A percentile compares a stretch with the other conserved stretches of the same genome.
These are phyloP conservation scores for Tribolium castaneum DNA, from an alignment of 1,140 invertebrate species.

Conservation along the genomic window DNA sequence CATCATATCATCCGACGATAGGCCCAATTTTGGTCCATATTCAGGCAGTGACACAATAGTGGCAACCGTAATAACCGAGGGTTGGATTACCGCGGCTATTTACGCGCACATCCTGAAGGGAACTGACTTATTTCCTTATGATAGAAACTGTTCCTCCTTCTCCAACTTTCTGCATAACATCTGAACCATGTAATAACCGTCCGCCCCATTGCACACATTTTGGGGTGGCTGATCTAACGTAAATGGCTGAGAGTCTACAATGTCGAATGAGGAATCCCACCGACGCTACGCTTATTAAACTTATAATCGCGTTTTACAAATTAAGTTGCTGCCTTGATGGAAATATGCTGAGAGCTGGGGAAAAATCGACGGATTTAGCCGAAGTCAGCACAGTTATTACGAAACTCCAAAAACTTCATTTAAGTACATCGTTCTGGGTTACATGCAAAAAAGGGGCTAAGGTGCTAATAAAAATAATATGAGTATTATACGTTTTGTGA, in stretches of 20 bases:
- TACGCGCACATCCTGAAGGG: conserved; percentile 44
- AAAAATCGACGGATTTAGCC: not conserved
- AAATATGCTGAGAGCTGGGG: conserved; percentile 39
- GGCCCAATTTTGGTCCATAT: conserved; percentile 3
- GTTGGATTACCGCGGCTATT: conserved; percentile 47
- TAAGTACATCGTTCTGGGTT: too few species aligned
- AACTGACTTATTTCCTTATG: conserved; percentile 46
- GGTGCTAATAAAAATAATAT: too few species aligned
- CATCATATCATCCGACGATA: conserved; percentile 5
- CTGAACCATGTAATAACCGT: conserved; percentile 54
- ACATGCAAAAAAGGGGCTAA: too few species aligned
- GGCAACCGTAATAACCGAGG: conserved; percentile 37
- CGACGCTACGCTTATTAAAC: conserved; percentile 45
- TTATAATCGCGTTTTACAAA: conserved; percentile 46
- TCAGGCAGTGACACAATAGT: conserved; percentile 12
- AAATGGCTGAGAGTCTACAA: conserved; percentile 22
- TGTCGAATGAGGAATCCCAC: conserved; percentile 28
- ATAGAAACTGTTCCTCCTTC: conserved; percentile 14
- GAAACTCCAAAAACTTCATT: too few species aligned
- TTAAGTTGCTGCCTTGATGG: conserved; percentile 42
- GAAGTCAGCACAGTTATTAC: too few species aligned
- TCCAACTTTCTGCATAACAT: conserved; percentile 35
- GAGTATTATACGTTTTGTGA: too few species aligned
- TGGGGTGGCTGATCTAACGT: conserved; percentile 9
- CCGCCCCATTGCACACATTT: conserved; percentile 44